These are phyloP conservation scores for Naso thynnoides DNA, from an alignment of 2,797 vertebrate species.

Conservation along the genomic window DNA sequence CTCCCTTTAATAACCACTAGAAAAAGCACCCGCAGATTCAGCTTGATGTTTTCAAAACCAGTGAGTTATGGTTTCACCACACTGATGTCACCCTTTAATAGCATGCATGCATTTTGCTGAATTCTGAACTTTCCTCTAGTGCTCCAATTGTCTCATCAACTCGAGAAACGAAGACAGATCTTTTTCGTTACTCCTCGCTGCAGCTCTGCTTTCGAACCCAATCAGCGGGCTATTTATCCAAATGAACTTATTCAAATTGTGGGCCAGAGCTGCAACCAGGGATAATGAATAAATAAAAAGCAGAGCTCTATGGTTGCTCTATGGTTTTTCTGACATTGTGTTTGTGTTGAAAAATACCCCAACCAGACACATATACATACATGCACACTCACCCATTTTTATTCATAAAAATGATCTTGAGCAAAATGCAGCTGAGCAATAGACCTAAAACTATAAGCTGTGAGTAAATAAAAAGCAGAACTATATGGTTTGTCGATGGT, in stretches of 20 bases:
- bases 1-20: constrained; percentile 70
- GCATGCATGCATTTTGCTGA: constrained; percentile 62
- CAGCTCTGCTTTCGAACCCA: constrained; percentile 41
- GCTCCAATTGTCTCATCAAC: constrained; percentile 60
- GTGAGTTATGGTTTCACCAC: constrained; percentile 69
- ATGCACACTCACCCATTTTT: constrained; percentile 34
- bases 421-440: constrained; percentile 51
- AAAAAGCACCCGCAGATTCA: constrained; percentile 64
- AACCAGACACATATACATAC: constrained; percentile 38
- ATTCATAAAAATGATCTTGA: constrained; percentile 51
- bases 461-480: constrained; percentile 67
- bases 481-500: constrained; percentile 40
- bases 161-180: constrained; percentile 47
- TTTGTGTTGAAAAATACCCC: constrained; percentile 54
- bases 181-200: constrained; percentile 43
- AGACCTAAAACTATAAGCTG: constrained; percentile 32
- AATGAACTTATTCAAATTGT: constrained; percentile 55
- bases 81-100: constrained; percentile 80
- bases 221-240: constrained; percentile 56
- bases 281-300: constrained; percentile 60
- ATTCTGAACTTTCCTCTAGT: constrained; percentile 66
- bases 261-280: constrained; percentile 30
- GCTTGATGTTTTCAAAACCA: constrained; percentile 70
- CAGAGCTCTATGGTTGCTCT: constrained; percentile 36
- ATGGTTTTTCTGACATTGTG: constrained; percentile 54